Evolutionary conservation across 2,113 vertebrate genomes (phyloP), one percentile per base, ranked within the genome.

Genomic region (Mesitornis unicolor): DNA sequence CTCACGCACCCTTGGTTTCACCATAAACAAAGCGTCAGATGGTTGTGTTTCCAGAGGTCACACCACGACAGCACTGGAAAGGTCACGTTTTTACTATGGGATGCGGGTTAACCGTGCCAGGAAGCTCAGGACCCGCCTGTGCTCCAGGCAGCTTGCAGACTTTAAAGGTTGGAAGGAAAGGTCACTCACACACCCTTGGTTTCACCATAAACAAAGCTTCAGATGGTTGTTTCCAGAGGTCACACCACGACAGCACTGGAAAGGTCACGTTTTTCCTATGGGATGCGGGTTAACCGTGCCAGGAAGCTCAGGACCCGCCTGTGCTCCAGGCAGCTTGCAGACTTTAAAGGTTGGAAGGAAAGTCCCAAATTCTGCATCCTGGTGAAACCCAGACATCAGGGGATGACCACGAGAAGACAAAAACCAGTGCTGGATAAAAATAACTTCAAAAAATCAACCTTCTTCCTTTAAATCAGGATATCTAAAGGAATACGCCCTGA

Each of bases 201-300:
- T 94, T 85, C 63, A 83, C 71, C 3, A 35, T 3, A 25, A 85
- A 48, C 64, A 78, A 84, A 63, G 33, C 36, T 82, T 68, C 65
- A 68, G 21, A 14, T 26, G 53, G 13, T 42, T 28, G 28, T 40
- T 86, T 80, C 28, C 84, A 89, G 43, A 82, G 61, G 43, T 61
- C 57, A n/a, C 15, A 51, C 56, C 59, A 47, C 29, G 19, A 38
- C 11, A 93, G 83, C 28, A 6, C 11, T 26, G 56, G 29, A 83
- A 64, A 94, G 91, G 89, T 79, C 60, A 87, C 53, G 81, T 93
- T 94, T 95, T 94, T 89, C 80, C 84, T 65, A 51, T 84, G 28
- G 2, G 13, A 59, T 54, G 69, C 65, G 29, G 2, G 22, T 53
- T 74, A 70, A 86, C 65, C 6, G 2, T 7, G 43, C 17, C 18